A percentile compares a stretch with the other conserved stretches of the same genome.
These are phyloP conservation scores for Acrocyrtus sp. DNA, from an alignment of 2,888 invertebrate genomes.

Conservation along the genomic window DNA sequence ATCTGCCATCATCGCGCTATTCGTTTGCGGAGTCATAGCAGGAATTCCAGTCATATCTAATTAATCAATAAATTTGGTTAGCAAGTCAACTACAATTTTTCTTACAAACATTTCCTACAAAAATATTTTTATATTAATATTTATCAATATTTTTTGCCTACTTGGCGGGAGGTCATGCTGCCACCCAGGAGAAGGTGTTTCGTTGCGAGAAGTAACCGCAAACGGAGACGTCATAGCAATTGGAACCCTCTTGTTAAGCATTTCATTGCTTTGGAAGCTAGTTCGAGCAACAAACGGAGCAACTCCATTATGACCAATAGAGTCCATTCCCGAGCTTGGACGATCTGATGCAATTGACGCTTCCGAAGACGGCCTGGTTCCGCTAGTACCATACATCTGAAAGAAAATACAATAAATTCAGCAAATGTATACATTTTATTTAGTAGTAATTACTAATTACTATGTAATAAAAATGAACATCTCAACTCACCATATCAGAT, in stretches of 20 bases:
- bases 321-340: constrained; percentile 45
- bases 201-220: constrained; percentile 26
- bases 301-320: constrained; percentile 20
- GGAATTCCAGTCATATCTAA: constrained; percentile 20
- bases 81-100: too few relatives aligned
- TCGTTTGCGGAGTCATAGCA: constrained; percentile 23
- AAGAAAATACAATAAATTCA: not conserved
- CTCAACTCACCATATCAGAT: constrained; percentile 26
- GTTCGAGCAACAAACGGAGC: constrained; percentile 21
- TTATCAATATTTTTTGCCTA: constrained; percentile 10
- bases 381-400: constrained; percentile 41
- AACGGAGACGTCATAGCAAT: constrained; percentile 39
- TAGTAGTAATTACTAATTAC: not conserved
- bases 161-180: constrained; percentile 27
- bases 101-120: not conserved
- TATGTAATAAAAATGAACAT: not conserved
- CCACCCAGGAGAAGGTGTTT: constrained; percentile 45
- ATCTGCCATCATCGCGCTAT: not conserved
- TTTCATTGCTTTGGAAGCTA: constrained; percentile 14
- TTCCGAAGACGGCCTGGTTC: constrained; percentile 46
- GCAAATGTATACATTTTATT: not conserved
- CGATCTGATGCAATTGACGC: constrained; percentile 43
- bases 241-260: constrained; percentile 19
- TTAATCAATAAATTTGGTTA: not conserved
- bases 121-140: not conserved